Percentiles rank a stretch among this genome's conserved stretches.
Evolutionary conservation across 2,888 invertebrate species (phyloP).

Genomic region (Melinopterus prodromus): DNA sequence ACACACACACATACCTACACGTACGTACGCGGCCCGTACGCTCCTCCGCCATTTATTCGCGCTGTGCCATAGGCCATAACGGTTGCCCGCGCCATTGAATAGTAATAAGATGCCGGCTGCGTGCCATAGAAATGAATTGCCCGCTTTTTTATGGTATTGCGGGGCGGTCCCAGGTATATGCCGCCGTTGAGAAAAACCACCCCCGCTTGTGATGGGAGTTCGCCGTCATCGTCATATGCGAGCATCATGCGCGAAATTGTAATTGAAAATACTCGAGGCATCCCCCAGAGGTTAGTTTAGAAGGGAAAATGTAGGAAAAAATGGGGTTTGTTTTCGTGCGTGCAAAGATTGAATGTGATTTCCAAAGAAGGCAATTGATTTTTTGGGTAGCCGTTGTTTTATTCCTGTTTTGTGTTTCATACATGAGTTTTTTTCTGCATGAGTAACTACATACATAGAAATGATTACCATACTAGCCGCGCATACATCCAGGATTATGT

Average conservation of each 20-base stretch:
- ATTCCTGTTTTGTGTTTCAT: too few relatives aligned
- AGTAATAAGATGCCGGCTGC: slow-evolving; percentile 56
- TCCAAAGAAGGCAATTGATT: too few relatives aligned
- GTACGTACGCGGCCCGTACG: neutral
- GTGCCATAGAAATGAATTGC: slow-evolving; percentile 40
- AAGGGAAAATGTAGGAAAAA: too few relatives aligned
- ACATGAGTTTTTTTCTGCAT: too few relatives aligned
- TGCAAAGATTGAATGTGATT: too few relatives aligned
- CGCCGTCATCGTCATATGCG: neutral
- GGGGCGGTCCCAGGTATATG: slow-evolving; percentile 31
- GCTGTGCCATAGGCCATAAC: slow-evolving; percentile 39
- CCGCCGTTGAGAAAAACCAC: neutral
- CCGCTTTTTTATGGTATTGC: slow-evolving; percentile 36
- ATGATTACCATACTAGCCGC: too few relatives aligned
- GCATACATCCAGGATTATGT: too few relatives aligned
- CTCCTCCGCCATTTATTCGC: neutral
- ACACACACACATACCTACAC: neutral
- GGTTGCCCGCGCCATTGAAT: slow-evolving; percentile 61
- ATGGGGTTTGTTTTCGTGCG: too few relatives aligned
- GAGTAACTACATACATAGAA: too few relatives aligned
- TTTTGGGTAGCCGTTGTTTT: too few relatives aligned
- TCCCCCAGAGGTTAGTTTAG: neutral
- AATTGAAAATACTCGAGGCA: neutral
- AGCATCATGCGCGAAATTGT: neutral
- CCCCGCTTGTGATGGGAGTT: neutral